A percentile compares a stretch with the other conserved stretches of the same genome.
phyloP scores from a whole-genome alignment of 2,797 vertebrate genomes.

The Anabacerthia variegaticeps region DNA sequence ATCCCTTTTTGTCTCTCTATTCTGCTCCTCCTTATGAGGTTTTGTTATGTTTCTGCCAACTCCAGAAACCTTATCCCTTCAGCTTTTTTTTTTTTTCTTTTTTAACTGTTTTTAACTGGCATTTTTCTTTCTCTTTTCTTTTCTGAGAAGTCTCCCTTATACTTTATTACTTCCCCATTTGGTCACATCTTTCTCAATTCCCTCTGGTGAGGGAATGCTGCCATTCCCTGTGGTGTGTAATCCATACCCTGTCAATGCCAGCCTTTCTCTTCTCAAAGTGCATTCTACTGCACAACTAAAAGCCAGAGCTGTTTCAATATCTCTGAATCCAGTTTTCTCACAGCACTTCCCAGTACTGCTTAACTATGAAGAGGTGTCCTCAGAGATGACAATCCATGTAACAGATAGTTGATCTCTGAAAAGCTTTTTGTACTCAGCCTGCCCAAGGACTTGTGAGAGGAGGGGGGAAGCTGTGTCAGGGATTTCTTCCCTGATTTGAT shows the following conservation, averaged over 20 bases:
- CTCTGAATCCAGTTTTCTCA: not conserved
- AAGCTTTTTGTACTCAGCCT: not conserved
- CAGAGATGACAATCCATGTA: not conserved
- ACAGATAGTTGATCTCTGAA: not conserved
- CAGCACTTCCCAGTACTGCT: not conserved
- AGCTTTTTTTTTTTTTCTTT: no score
- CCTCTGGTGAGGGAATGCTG: not conserved
- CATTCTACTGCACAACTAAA: not conserved
- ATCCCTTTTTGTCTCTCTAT: not conserved
- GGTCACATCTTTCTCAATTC: not conserved
- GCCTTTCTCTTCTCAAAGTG: not conserved
- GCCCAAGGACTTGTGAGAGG: not conserved
- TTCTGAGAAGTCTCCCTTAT: not conserved
- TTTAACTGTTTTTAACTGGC: no score
- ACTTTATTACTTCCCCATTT: not conserved
- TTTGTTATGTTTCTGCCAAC: not conserved
- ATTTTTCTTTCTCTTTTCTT: not conserved
- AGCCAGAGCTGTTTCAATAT: not conserved
- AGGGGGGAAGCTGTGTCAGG: not conserved
- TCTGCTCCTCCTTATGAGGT: not conserved
- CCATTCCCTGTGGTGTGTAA: not conserved
- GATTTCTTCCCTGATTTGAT: not conserved
- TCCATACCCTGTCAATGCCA: not conserved
- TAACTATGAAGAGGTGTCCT: not conserved
- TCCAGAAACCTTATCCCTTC: not conserved